Percentiles rank a stretch among this genome's conserved stretches.
phyloP scores from a whole-genome alignment of 2,797 vertebrate species.

The Heteromormyrus szaboi region DNA sequence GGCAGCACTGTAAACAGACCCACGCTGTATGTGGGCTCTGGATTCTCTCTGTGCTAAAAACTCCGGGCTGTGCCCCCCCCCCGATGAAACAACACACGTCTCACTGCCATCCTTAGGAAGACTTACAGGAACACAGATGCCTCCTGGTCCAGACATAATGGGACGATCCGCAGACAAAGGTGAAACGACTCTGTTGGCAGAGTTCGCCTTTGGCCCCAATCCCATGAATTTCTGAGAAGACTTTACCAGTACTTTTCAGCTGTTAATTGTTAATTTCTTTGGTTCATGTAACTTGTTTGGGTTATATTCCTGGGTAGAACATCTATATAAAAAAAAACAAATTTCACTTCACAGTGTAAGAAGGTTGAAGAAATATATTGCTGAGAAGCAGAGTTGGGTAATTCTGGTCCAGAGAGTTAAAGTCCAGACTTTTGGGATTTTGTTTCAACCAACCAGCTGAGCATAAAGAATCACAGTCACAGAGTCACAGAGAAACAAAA shows the following conservation, averaged over 20 bases:
- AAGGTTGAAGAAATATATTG: background rate
- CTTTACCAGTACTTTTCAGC: background rate
- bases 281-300: background rate
- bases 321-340: background rate
- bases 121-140: background rate
- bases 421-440: background rate
- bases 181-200: background rate
- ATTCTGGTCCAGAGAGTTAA: background rate
- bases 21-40: conserved; percentile 35
- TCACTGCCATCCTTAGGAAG: background rate
- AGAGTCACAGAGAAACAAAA: background rate
- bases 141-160: background rate
- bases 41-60: background rate
- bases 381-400: background rate
- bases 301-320: background rate
- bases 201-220: background rate
- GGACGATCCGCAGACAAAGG: background rate
- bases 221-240: background rate
- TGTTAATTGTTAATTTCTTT: background rate
- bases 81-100: background rate
- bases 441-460: background rate
- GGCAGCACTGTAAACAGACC: conserved; percentile 54
- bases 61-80: background rate
- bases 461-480: background rate
- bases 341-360: background rate